These are phyloP conservation scores for Hydractinia symbiolongicarpus DNA, from an alignment of 30 jellyfish, hydroid and myxozoan species.

Conservation along the genomic window DNA sequence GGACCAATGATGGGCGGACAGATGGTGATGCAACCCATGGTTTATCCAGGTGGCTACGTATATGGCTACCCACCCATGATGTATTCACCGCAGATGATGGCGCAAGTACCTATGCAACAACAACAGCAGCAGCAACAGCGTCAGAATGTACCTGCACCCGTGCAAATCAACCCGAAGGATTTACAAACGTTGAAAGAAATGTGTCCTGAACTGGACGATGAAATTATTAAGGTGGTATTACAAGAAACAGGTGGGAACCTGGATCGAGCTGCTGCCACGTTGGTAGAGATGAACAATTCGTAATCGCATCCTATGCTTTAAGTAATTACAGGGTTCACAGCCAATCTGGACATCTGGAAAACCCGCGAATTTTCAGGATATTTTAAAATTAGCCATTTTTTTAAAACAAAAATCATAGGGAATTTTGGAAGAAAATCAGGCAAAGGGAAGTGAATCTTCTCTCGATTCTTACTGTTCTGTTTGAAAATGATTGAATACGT, in stretches of 20 bases:
- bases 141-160: conserved; percentile 27
- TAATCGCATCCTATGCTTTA: background rate
- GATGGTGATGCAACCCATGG: conserved; percentile 9
- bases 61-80: conserved; percentile 38
- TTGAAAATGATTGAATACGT: background rate
- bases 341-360: no score
- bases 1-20: conserved; percentile 30
- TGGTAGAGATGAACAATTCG: conserved; percentile 71
- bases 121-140: conserved; percentile 12
- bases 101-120: conserved; percentile 19
- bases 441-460: background rate
- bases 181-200: conserved; percentile 64
- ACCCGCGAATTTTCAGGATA: no score
- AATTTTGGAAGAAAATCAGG: no score
- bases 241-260: conserved; percentile 63
- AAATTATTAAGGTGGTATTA: conserved; percentile 63
- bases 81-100: conserved; percentile 37
- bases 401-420: no score
- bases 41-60: conserved; percentile 18
- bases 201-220: conserved; percentile 95
- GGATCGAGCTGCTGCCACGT: conserved; percentile 69
- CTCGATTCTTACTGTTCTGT: background rate
- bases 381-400: no score
- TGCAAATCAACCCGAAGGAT: conserved; percentile 33
- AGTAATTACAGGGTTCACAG: no score